phyloP scores from a whole-genome alignment of 2,888 invertebrate genomes.

The Athalia rosae region DNA sequence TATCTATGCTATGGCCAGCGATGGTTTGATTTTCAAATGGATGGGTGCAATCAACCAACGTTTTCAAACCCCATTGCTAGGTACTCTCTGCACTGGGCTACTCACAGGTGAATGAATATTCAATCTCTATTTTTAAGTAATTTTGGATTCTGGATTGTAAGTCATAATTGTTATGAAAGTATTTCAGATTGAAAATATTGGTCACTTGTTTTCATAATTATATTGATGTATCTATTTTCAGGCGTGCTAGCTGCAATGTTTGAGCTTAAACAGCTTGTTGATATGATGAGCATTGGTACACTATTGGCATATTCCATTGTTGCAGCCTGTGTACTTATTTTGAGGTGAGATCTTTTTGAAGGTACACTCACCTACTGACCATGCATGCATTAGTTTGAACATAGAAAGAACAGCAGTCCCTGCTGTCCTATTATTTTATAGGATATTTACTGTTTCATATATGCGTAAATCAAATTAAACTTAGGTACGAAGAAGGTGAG shows the following conservation, averaged over 20 bases:
- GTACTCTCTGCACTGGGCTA: conserved; percentile 83
- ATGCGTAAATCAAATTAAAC: conserved; percentile 40
- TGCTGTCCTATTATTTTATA: too few species aligned
- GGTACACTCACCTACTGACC: background rate
- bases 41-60: conserved; percentile 82
- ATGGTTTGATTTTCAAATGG: conserved; percentile 85
- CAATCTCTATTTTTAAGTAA: background rate
- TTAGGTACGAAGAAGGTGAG: conserved; percentile 72
- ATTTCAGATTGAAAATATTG: background rate
- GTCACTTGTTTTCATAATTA: background rate
- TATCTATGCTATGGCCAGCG: conserved; percentile 91
- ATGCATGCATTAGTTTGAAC: too few species aligned
- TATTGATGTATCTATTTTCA: conserved; percentile 65
- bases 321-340: conserved; percentile 87
- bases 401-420: too few species aligned
- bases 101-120: conserved; percentile 77
- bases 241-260: conserved; percentile 89
- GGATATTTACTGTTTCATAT: too few species aligned
- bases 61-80: conserved; percentile 84
- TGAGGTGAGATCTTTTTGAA: conserved; percentile 77
- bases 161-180: background rate
- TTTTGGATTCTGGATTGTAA: background rate
- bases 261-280: conserved; percentile 87
- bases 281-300: conserved; percentile 94
- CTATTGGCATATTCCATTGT: conserved; percentile 92